Evolutionary conservation across 2,797 vertebrate genomes (phyloP).

Genomic region (Bradypodion ventrale): DNA sequence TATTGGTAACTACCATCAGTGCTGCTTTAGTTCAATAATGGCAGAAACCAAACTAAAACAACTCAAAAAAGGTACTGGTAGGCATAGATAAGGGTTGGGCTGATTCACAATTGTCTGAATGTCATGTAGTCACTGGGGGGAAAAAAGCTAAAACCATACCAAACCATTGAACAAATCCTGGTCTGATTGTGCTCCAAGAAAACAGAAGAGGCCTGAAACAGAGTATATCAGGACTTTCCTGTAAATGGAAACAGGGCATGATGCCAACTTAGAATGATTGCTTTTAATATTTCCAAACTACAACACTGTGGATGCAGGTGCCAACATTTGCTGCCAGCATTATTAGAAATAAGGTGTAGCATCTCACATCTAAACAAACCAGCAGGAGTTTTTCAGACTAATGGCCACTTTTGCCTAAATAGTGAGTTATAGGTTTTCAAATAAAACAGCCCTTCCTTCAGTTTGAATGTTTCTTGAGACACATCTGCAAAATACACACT

Average conservation of each 20-base stretch:
- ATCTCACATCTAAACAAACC: background rate
- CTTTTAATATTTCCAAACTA: fast-evolving
- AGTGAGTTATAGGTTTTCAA: conserved; percentile 80
- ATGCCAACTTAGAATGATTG: background rate
- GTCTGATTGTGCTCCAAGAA: no score
- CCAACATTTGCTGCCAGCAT: conserved; percentile 21
- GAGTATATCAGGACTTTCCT: background rate
- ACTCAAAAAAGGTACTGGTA: no score
- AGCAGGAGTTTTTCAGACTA: conserved; percentile 62
- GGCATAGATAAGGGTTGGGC: no score
- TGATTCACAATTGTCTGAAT: no score
- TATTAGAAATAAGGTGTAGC: conserved; percentile 17
- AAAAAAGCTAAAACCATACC: no score
- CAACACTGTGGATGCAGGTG: fast-evolving
- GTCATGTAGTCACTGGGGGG: no score
- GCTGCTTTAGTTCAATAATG: no score
- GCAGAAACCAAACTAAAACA: no score
- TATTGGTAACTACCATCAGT: no score
- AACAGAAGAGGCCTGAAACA: no score
- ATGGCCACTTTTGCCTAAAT: conserved; percentile 75
- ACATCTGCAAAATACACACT: conserved; percentile 81
- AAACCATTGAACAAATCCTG: no score
- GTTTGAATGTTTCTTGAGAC: conserved; percentile 75
- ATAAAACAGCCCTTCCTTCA: conserved; percentile 79
- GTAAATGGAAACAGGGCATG: background rate